phyloP scores from a whole-genome alignment of 2,797 vertebrate species.

The Setipinna tenuifilis region DNA sequence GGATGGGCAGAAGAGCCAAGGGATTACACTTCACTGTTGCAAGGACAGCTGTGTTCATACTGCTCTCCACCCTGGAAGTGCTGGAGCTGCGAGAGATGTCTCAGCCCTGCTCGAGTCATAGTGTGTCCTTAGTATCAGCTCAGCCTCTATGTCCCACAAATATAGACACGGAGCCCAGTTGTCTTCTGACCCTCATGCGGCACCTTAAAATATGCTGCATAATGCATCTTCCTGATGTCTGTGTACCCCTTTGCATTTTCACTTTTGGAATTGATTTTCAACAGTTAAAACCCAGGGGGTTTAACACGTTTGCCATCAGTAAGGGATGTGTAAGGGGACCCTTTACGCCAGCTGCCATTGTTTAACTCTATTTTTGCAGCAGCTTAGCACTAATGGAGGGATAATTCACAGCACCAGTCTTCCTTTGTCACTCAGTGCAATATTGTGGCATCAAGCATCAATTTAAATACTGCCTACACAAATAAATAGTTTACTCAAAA shows the following conservation, averaged over 20 bases:
- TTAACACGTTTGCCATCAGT: background rate
- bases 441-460: background rate
- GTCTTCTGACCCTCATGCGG: background rate
- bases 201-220: background rate
- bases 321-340: background rate
- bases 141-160: background rate
- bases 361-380: constrained; percentile 4
- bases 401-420: background rate
- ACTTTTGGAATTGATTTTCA: constrained; percentile 13
- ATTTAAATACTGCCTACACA: background rate
- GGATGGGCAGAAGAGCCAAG: constrained; percentile 44
- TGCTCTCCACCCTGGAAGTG: constrained; percentile 37
- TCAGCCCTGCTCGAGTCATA: constrained; percentile 35
- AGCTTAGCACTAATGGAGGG: background rate
- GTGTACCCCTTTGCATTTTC: background rate
- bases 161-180: constrained; percentile 8
- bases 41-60: constrained; percentile 52
- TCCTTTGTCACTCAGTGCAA: background rate
- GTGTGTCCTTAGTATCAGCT: constrained; percentile 41
- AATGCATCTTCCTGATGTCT: constrained; percentile 5
- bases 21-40: constrained; percentile 35
- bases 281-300: background rate
- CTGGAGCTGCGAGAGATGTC: constrained; percentile 39
- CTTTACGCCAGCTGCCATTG: background rate
- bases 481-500: background rate